phyloP scores from a whole-genome alignment of 2,888 invertebrate genomes.

The Branchipolynoe longqiensis region DNA sequence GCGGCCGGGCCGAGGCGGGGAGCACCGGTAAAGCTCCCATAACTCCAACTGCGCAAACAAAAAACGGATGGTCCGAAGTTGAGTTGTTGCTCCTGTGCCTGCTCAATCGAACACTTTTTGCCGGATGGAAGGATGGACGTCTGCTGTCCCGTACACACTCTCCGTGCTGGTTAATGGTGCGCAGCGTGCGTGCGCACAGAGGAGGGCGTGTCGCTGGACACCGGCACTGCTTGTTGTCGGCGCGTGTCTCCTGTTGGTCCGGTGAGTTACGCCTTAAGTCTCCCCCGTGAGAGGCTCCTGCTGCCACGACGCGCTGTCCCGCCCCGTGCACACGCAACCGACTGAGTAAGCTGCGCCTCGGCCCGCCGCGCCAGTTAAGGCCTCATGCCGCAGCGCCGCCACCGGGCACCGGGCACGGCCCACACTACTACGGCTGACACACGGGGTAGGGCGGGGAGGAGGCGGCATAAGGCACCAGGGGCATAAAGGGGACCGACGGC shows the following conservation, averaged over 20 bases:
- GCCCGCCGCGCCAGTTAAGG: background rate
- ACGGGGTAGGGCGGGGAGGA: background rate
- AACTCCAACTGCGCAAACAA: background rate
- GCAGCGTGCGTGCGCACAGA: no score
- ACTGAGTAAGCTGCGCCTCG: constrained; percentile 11
- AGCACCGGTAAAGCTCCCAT: background rate
- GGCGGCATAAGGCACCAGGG: background rate
- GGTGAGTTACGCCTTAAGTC: background rate
- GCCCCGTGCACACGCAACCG: constrained; percentile 22
- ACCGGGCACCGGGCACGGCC: background rate
- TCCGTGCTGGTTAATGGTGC: no score
- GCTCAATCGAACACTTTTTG: no score
- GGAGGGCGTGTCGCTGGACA: no score
- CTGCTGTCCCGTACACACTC: no score
- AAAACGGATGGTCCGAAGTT: no score
- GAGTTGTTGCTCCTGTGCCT: no score
- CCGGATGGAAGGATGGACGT: no score
- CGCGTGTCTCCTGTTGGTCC: background rate
- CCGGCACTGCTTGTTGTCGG: background rate
- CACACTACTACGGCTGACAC: background rate
- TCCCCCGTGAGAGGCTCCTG: background rate
- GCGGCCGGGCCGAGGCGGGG: background rate
- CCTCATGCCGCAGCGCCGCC: constrained; percentile 1
- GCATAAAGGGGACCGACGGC: background rate
- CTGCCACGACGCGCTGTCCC: constrained; percentile 5